Evolutionary conservation across 1,140 invertebrate genomes (phyloP), one percentile per base, ranked within the genome.

Genomic region (Drosophila equinoxialis): DNA sequence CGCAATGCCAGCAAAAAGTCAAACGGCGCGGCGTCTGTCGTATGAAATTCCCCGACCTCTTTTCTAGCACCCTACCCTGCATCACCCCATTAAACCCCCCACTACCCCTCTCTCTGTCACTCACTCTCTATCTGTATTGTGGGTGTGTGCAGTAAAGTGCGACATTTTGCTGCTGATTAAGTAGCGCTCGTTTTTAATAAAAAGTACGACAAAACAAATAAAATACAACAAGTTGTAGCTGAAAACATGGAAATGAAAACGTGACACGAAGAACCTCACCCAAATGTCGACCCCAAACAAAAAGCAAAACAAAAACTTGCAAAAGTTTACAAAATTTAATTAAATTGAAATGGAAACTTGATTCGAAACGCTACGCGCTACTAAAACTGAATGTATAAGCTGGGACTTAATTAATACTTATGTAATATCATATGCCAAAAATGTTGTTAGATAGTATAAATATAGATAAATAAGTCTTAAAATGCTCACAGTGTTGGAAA

Each of bases 121-220:
- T 30, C 4, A 37, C 30, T n/a, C 33, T 20, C 35, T 54, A 23
- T 59, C 30, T 58, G 26, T 26, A 35, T 48, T 72, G 42, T 68
- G 68, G 65, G 71, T 68, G 77, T 84, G 77, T 65, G 77, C 81
- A 71, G 84, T 83, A 89, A 87, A 87, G 84, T 89, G 84, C 84
- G 84, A 87, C 84, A 87, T 87, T 87, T 87, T 87, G 84, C 84
- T 89, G 84, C 84, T 87, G 84, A 87, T 87, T 87, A 87, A 83
- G 84, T 87, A 89, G 84, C 84, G 84, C 84, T 87, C 84, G 80
- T 84, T 87, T 87, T 87, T 87, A 87, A 87, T 87, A 87, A 87
- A 62, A 87, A 83, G 79, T 80, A 83, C 83, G 73, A 64, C 79
- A 83, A 89, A 30, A 81, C 83, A 89, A 87, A 87, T 87, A 87